Conservation (phyloP, 2,113 vertebrate species). For the Muntiacus reevesi region DNA sequence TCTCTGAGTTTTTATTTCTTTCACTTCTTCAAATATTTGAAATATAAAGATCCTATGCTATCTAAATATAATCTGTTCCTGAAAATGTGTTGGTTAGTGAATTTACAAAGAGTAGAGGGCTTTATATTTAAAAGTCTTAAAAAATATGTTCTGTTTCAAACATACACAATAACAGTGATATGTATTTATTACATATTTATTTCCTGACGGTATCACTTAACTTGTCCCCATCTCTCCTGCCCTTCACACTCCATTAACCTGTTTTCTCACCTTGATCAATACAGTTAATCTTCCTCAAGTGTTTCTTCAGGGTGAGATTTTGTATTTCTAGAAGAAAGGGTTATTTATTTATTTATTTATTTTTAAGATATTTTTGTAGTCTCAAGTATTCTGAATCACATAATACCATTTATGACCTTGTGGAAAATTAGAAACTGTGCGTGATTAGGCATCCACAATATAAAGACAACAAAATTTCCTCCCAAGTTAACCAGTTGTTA, state of each 20-base stretch:
- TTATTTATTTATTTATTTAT: neutral
- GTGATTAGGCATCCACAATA: neutral
- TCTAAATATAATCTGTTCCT: too few relatives aligned
- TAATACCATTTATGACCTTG: neutral
- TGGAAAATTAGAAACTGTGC: neutral
- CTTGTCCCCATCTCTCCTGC: neutral
- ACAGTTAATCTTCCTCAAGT: neutral
- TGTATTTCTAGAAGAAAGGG: neutral
- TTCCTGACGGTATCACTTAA: neutral
- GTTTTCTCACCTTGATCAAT: neutral
- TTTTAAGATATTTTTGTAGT: neutral
- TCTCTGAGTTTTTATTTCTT: too few relatives aligned
- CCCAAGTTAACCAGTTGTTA: neutral
- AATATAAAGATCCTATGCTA: too few relatives aligned
- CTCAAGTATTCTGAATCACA: neutral
- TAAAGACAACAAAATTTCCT: neutral
- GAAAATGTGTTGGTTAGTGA: neutral
- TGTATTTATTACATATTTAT: neutral
- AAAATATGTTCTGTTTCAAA: neutral
- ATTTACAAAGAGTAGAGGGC: neutral
- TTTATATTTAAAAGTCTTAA: neutral
- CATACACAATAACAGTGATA: neutral
- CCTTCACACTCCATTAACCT: neutral
- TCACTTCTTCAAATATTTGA: too few relatives aligned
- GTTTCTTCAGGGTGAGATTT: neutral